Evolutionary conservation across 2,797 vertebrate genomes (phyloP), one percentile per base, ranked within the genome.

Genomic region (Esox lucius): DNA sequence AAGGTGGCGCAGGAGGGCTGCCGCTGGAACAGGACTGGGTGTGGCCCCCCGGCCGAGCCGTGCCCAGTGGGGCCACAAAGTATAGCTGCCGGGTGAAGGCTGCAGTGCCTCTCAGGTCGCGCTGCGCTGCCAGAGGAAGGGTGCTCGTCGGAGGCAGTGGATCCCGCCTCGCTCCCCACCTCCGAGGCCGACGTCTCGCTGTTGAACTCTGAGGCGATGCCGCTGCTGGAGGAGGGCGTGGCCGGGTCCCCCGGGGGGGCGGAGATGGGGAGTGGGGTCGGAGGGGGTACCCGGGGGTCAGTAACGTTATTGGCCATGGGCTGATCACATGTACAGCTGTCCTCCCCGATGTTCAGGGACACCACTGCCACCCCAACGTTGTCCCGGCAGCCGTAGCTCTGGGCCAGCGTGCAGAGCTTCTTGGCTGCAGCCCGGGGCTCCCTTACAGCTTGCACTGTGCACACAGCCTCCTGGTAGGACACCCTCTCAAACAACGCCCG

Each of bases 351-450:
- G 73, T 93, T 95, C 79, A 99, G 88, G 71, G 93, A 95, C 76
- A 99, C 92, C 75, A 99, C 97, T 81, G 95, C 86, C 2, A 95
- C 96, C 46, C 94, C 96, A 0, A 99, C 94, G 15, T 99, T 99
- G 90, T 99, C 97, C 83, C 95, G 96, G 86, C 97, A 98, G 2
- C 98, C 97, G 1, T 98, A 99, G 90, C 97, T 98, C 90, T 98
- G 96, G 16, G 98, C 96, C 74, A 98, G 93, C 0, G 97, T 95
- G 90, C 96, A 98, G 59, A 99, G 94, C 89, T 96, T 98, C 90
- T 97, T 98, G n/a, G 97, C 96, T 73, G 97, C 96, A 7, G 95
- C 94, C 1, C 94, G 90, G 0, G 97, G 96, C 84, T 98, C 95
- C 0, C 90, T 91, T 5, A 97, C 92, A 0, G 94, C 94, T 84